These are phyloP conservation scores for Sceliomorpha sp. DNA, from an alignment of 2,888 invertebrate species.

Conservation along the genomic window DNA sequence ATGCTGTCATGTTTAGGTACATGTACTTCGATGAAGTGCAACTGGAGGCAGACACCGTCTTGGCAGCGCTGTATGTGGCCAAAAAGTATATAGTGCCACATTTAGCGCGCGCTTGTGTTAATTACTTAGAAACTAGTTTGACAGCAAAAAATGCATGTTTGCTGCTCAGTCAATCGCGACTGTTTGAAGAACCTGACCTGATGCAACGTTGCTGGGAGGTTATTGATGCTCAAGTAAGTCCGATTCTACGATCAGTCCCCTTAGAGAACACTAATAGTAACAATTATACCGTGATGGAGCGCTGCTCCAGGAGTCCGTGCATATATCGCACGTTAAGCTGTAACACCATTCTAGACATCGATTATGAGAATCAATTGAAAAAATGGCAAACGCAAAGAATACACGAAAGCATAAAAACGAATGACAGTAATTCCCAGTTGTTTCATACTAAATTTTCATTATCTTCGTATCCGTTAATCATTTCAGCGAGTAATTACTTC, in stretches of 20 bases:
- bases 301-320: slow-evolving; percentile 7
- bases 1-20: slow-evolving; percentile 91
- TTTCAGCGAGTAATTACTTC: slow-evolving; percentile 64
- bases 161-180: slow-evolving; percentile 94
- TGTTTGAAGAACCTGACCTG: slow-evolving; percentile 97
- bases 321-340: slow-evolving; percentile 63
- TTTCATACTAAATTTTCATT: slow-evolving; percentile 55
- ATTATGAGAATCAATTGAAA: slow-evolving; percentile 54
- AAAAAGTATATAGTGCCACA: slow-evolving; percentile 98
- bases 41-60: slow-evolving; percentile 95
- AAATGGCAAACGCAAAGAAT: slow-evolving; percentile 61
- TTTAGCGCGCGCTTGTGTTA: slow-evolving; percentile 95
- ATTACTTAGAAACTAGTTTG: slow-evolving; percentile 96
- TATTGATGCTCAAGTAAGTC: slow-evolving; percentile 95
- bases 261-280: slow-evolving; percentile 33
- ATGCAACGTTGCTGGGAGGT: slow-evolving; percentile 99
- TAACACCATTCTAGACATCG: slow-evolving; percentile 44
- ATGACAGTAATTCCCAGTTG: slow-evolving; percentile 47
- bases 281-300: neutral
- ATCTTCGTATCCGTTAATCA: slow-evolving; percentile 58
- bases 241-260: slow-evolving; percentile 63
- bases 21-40: slow-evolving; percentile 98
- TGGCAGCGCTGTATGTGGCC: slow-evolving; percentile 96
- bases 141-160: slow-evolving; percentile 98
- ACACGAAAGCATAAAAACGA: slow-evolving; percentile 52